Evolutionary conservation across 1,140 invertebrate species (phyloP), one percentile per base, ranked within the genome.

Genomic region (Heliothis subflexa): DNA sequence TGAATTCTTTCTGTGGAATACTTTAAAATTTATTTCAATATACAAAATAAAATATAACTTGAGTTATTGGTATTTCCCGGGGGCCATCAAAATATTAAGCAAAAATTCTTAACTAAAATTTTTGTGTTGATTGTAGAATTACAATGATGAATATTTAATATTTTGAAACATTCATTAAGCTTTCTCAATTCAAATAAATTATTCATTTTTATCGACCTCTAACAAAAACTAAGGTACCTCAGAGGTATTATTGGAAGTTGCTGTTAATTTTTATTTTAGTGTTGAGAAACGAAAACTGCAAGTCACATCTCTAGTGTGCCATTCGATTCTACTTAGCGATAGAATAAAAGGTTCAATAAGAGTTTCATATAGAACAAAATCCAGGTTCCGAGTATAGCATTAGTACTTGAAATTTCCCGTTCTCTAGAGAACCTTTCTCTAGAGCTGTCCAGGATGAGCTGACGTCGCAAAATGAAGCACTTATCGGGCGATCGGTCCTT

Each of bases 391-490:
- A 66, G 62, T 66, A 66, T 13, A 47, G 62, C 40, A 47, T 47
- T 47, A 64, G 40, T 47, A 47, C 62, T 66, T 66, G n/a, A 66
- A 66, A 40, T 66, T 47, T 49, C 62, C 33, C 33, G 33, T 40
- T 40, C 33, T 40, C 33, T 40, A 40, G 33, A 40, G 33, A 40
- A 40, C 5, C 62, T 18, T 16, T 66, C 62, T 21, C 40, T 47
- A 66, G 62, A 47, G 62, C 62, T 45, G 47, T 66, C 62, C 62
- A 13, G 62, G 62, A 66, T 40, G 11, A 45, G 40, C 40, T 66
- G 62, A 66, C 62, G 2, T 47, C 40, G 62, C 62, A 47, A 66
- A 66, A 66, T 66, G 62, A 66, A 66, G 16, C 62, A 66, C 62
- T 66, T 66, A 66, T 66, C 62, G 2, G 40, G 16, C 40, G 40